A percentile compares a stretch with the other conserved stretches of the same genome.
These are phyloP conservation scores for Margaritifera margaritifera DNA, from an alignment of 2,888 invertebrate species.

Conservation along the genomic window DNA sequence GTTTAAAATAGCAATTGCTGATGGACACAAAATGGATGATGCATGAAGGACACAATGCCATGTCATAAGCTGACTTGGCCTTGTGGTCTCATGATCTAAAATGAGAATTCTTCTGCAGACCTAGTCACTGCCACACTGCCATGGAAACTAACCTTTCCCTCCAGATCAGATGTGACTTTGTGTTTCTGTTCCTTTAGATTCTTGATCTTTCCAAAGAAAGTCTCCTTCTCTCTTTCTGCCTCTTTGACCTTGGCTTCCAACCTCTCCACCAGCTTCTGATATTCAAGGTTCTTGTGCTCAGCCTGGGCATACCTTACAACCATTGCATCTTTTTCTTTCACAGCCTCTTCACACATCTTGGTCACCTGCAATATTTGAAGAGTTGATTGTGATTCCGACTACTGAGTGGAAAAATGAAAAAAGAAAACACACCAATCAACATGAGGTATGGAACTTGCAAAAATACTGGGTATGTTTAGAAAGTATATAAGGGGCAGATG, in stretches of 20 bases:
- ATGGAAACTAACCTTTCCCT: slow-evolving; percentile 57
- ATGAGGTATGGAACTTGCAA: too few relatives aligned
- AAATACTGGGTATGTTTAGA: too few relatives aligned
- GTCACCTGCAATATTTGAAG: slow-evolving; percentile 50
- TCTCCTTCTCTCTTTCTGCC: slow-evolving; percentile 63
- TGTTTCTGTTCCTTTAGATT: slow-evolving; percentile 62
- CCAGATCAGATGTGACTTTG: slow-evolving; percentile 53
- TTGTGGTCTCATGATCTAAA: too few relatives aligned
- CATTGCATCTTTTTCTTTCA: slow-evolving; percentile 70
- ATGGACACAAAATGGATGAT: too few relatives aligned
- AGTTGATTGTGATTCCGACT: background rate
- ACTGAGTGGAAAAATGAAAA: too few relatives aligned
- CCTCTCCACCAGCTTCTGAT: slow-evolving; percentile 55
- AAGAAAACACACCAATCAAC: too few relatives aligned
- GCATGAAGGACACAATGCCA: too few relatives aligned
- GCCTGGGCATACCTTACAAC: slow-evolving; percentile 72
- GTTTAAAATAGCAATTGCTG: too few relatives aligned
- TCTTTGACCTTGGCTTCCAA: slow-evolving; percentile 64
- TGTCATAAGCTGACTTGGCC: too few relatives aligned
- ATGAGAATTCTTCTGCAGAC: too few relatives aligned
- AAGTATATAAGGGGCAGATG: too few relatives aligned
- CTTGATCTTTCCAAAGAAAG: slow-evolving; percentile 53
- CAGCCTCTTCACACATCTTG: slow-evolving; percentile 63
- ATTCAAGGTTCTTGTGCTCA: slow-evolving; percentile 69
- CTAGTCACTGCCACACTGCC: background rate